These are phyloP conservation scores for Nixonia krombeini DNA, from an alignment of 1,140 invertebrate genomes.

Conservation along the genomic window DNA sequence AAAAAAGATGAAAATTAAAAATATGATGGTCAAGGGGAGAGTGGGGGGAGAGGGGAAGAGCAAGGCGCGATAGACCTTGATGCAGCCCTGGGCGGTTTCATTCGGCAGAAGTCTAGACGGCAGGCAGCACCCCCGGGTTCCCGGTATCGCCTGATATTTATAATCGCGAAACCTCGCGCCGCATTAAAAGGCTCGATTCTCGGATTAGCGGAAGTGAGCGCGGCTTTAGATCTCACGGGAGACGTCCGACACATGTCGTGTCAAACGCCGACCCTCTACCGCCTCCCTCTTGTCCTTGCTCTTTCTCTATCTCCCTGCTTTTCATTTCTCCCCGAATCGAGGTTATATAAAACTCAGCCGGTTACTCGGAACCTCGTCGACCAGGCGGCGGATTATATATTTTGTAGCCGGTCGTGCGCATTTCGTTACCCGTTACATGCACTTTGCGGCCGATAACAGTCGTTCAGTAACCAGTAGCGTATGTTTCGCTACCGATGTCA, in stretches of 20 bases:
- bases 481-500: no score
- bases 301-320: background rate
- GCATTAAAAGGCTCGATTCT: conserved; percentile 71
- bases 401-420: background rate
- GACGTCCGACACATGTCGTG: conserved; percentile 55
- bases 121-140: conserved; percentile 55
- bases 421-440: no score
- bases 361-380: no score
- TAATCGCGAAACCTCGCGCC: conserved; percentile 67
- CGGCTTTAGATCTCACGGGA: conserved; percentile 66
- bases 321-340: background rate
- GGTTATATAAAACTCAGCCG: no score
- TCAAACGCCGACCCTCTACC: conserved; percentile 45
- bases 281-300: conserved; percentile 31
- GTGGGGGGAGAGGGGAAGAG: no score
- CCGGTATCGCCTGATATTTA: conserved; percentile 69
- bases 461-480: no score
- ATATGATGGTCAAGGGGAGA: no score
- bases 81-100: conserved; percentile 44
- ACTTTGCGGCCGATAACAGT: no score
- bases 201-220: conserved; percentile 69
- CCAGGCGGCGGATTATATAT: no score
- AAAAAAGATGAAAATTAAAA: no score
- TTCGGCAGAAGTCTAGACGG: conserved; percentile 49
- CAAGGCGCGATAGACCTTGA: no score